Conservation (phyloP, 2,113 vertebrate genomes). For the Colius striatus region DNA sequence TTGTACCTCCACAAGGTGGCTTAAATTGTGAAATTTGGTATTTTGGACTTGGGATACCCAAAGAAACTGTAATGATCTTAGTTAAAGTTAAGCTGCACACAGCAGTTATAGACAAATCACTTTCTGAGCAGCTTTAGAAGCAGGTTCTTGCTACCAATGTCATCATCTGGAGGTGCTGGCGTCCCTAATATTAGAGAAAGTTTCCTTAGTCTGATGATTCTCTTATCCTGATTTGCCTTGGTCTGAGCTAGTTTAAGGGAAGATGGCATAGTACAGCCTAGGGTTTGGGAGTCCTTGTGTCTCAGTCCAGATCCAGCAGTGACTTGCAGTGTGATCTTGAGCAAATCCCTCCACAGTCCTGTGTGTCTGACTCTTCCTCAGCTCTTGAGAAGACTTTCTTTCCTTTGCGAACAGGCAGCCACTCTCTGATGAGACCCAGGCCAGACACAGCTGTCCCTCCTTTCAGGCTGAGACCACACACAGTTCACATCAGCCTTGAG, state of each 20-base stretch:
- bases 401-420: neutral
- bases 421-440: neutral
- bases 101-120: neutral
- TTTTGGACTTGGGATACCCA: neutral
- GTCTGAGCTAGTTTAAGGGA: neutral
- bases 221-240: neutral
- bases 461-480: neutral
- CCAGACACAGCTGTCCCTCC: neutral
- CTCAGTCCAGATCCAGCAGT: neutral
- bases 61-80: neutral
- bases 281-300: rapidly evolving
- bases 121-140: neutral
- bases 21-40: neutral
- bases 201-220: neutral
- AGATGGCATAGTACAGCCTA: neutral
- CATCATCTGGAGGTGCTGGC: neutral
- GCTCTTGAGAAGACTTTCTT: neutral
- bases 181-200: neutral
- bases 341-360: neutral
- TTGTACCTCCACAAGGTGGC: neutral
- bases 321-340: neutral
- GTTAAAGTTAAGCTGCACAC: neutral
- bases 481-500: neutral
- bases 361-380: neutral
- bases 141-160: neutral